These are phyloP conservation scores for Blastobasis adustella DNA, from an alignment of 2,888 invertebrate genomes.

Conservation along the genomic window DNA sequence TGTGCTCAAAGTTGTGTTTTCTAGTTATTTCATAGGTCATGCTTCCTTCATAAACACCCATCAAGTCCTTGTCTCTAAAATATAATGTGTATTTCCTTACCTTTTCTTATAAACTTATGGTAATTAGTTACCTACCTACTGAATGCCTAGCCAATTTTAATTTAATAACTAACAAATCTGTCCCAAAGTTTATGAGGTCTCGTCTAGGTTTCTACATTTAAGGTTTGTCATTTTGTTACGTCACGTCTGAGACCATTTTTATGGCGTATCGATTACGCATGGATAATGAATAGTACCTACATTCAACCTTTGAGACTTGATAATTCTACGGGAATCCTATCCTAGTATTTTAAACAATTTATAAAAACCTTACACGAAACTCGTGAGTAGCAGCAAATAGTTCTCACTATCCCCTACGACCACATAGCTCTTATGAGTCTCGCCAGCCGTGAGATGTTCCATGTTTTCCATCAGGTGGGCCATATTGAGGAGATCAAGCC, in stretches of 20 bases:
- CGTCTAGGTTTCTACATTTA: no score
- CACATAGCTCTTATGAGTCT: constrained; percentile 70
- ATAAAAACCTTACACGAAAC: constrained; percentile 63
- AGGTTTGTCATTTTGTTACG: no score
- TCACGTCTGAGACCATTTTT: no score
- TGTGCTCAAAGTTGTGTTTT: constrained; percentile 48
- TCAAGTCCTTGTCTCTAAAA: constrained; percentile 58
- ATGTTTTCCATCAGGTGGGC: constrained; percentile 54
- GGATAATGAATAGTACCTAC: no score
- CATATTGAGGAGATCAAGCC: constrained; percentile 56
- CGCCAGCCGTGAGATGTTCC: constrained; percentile 59
- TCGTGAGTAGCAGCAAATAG: constrained; percentile 70
- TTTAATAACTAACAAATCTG: no score
- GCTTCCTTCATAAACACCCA: constrained; percentile 53
- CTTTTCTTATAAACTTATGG: no score
- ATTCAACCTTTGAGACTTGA: no score
- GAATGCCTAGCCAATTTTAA: no score
- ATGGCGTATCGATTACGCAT: no score
- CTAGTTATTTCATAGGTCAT: constrained; percentile 57
- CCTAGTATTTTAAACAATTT: neutral
- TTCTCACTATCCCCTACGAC: constrained; percentile 80
- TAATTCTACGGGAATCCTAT: neutral
- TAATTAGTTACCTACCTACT: no score
- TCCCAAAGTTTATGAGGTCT: no score
- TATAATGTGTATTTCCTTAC: neutral